Base-by-base conservation (phyloP, 2,797 vertebrate species). In the Eupleurogrammus muticus region DNA sequence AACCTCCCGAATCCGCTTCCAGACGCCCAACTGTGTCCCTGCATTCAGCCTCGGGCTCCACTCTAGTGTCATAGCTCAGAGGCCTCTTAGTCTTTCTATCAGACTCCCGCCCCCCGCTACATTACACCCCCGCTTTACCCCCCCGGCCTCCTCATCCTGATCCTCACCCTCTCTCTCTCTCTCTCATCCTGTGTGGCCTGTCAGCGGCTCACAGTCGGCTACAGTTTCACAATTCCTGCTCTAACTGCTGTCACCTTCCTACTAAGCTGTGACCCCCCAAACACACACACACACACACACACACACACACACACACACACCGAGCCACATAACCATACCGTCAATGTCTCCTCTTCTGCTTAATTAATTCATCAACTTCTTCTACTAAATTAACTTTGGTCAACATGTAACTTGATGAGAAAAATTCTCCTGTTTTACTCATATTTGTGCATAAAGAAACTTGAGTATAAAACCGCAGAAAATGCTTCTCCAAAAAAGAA, bases 171-270 rank as follows among this genome's bases (percentile, higher is more conserved):
- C 11, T 4, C 66, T 34, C 35, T 21, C n/a, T 17, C 70, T 16
- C 65, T 17, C 67, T 55, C 84, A 1, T 87, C 92, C 92, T 92
- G 92, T 91, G 90, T 92, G 91, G 89, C 89, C 80, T 34, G 81
- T 88, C 86, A 77, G 79, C 46, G 57, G 71, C 71, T 81, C 70
- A 71, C 82, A 87, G 87, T 82, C 91, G 80, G 91, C 92, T 94
- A 93, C 92, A 84, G 90, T 94, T 94, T 94, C 93, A 93, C 89
- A 64, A 69, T 47, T 83, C 74, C 67, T 83, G 90, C 90, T 92
- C 85, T 90, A 89, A 92, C 92, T 94, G 93, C 93, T 94, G 93
- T 94, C 90, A 90, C 76, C 70, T 71, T 59, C 50, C 65, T 75
- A 67, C 77, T 84, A 72, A 70, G 52, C 68, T 28, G 44, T 59